phyloP scores from a whole-genome alignment of 2,888 invertebrate genomes.

The Molorchus minor region DNA sequence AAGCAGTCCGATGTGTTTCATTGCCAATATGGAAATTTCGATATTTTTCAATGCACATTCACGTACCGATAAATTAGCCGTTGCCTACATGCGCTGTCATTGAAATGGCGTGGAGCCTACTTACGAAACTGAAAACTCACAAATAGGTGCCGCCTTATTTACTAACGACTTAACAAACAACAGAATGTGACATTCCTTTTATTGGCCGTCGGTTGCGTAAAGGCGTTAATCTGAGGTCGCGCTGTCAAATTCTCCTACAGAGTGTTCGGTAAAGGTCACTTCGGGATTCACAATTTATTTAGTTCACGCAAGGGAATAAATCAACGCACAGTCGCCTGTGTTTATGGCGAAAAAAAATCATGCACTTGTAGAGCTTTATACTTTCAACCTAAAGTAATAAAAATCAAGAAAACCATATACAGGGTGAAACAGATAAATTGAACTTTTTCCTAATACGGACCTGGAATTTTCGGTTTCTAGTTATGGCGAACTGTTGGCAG shows the following conservation, averaged over 20 bases:
- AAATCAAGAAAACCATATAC: too few species aligned
- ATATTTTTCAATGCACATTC: conserved; percentile 1
- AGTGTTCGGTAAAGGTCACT: not conserved
- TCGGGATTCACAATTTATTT: not conserved
- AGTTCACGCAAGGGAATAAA: not conserved
- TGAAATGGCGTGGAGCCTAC: conserved; percentile 1
- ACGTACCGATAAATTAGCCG: not conserved
- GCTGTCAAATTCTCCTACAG: not conserved
- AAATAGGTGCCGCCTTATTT: conserved; percentile 8
- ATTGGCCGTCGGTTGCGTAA: not conserved
- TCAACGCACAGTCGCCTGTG: not conserved
- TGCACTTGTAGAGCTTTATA: too few species aligned
- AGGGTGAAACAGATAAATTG: too few species aligned
- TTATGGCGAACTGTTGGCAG: too few species aligned
- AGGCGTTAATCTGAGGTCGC: not conserved
- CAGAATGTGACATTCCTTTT: conserved; percentile 7
- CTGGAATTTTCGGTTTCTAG: too few species aligned
- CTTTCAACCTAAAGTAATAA: too few species aligned
- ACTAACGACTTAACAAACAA: not conserved
- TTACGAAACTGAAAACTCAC: not conserved
- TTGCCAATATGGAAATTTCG: conserved; percentile 3
- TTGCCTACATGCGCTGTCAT: conserved; percentile 4
- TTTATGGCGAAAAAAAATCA: too few species aligned
- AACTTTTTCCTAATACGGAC: too few species aligned
- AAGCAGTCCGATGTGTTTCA: not conserved